Evolutionary conservation across 1,140 invertebrate genomes (phyloP).

Genomic region (Cylas formicarius): DNA sequence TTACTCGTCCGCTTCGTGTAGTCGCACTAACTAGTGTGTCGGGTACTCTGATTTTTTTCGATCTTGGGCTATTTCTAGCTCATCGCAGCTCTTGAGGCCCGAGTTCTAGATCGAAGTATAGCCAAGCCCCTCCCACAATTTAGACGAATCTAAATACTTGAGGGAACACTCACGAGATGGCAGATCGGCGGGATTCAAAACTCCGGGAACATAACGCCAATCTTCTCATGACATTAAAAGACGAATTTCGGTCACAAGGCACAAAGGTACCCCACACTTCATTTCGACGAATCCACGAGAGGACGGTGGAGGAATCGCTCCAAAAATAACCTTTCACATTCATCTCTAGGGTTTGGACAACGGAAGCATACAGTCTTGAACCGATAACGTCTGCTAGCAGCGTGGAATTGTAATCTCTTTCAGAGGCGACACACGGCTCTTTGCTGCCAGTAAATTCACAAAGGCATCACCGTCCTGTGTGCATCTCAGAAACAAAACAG

Average conservation of each 20-base stretch:
- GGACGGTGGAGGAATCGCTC: slow-evolving; percentile 28
- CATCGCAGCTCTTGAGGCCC: too few relatives aligned
- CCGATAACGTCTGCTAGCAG: slow-evolving; percentile 16
- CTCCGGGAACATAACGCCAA: slow-evolving; percentile 40
- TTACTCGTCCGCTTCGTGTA: too few relatives aligned
- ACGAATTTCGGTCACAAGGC: slow-evolving; percentile 32
- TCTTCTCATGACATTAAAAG: slow-evolving; percentile 23
- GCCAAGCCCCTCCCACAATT: slow-evolving; percentile 43
- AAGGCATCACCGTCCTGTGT: background rate
- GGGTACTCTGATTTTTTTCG: too few relatives aligned
- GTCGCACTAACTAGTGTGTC: too few relatives aligned
- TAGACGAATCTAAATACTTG: slow-evolving; percentile 29
- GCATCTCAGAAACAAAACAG: slow-evolving; percentile 13
- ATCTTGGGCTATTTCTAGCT: too few relatives aligned
- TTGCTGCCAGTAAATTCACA: slow-evolving; percentile 13
- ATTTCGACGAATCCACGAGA: slow-evolving; percentile 26
- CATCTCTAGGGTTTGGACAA: slow-evolving; percentile 13
- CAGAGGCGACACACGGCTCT: slow-evolving; percentile 22
- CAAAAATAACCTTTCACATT: slow-evolving; percentile 15
- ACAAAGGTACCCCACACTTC: slow-evolving; percentile 28
- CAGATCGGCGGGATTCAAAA: slow-evolving; percentile 41
- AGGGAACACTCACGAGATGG: slow-evolving; percentile 38
- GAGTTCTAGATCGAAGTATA: too few relatives aligned
- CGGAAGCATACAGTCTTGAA: slow-evolving; percentile 6
- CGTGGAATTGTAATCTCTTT: slow-evolving; percentile 22